Conservation (phyloP, 2,888 invertebrate species). For the Machimus atricapillus region DNA sequence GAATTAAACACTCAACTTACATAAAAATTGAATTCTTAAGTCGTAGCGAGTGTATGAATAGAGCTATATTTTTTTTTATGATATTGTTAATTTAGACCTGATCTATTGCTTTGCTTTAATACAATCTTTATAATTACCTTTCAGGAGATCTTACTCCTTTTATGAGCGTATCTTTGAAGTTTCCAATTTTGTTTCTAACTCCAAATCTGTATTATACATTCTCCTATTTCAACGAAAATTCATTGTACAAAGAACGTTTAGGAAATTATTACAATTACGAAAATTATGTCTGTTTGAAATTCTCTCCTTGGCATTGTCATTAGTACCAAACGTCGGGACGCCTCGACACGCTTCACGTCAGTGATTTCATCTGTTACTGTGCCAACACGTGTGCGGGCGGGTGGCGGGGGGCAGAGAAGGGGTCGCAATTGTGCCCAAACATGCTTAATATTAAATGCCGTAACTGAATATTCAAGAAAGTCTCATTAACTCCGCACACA, state of each 20-base stretch:
- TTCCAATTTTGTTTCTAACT: background rate
- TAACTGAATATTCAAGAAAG: background rate
- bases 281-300: background rate
- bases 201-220: background rate
- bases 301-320: background rate
- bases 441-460: background rate
- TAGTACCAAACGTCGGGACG: background rate
- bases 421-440: background rate
- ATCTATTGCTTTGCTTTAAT: too few relatives aligned
- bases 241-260: background rate
- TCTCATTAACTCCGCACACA: background rate
- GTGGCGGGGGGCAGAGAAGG: too few relatives aligned
- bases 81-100: too few relatives aligned
- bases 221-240: background rate
- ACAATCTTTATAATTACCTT: too few relatives aligned
- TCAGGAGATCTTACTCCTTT: background rate
- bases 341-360: background rate
- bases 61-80: too few relatives aligned
- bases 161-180: background rate
- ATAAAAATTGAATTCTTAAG: too few relatives aligned
- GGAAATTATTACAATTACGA: background rate
- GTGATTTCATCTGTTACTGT: background rate
- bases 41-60: too few relatives aligned
- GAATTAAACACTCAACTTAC: too few relatives aligned
- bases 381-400: background rate